Evolutionary conservation across 2,888 invertebrate genomes (phyloP), one percentile per base, ranked within the genome.

Genomic region (Pyrrhia umbra): DNA sequence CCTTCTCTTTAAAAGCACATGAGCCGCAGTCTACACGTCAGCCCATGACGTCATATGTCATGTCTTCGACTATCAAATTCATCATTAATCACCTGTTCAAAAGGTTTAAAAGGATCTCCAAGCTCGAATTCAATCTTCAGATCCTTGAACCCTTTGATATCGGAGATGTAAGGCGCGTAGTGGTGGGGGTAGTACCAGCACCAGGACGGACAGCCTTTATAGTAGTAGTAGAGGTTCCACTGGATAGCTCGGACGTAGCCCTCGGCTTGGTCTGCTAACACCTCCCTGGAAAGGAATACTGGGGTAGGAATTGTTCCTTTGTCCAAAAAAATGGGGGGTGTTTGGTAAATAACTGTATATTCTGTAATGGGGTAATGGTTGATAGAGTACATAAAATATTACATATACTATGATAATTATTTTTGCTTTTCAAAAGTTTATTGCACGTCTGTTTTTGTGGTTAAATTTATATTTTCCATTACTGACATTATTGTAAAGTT

Each of bases 161-260:
- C 99, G 2, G 99, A 99, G 78, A 99, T 97, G 88, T 97, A 99
- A 0, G 99, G 99, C 0, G 99, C 98, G 91, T 99, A 99, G 91
- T 99, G 99, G 86, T 98, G 98, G 0, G 99, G 99, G 91, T 99
- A 99, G 92, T 96, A 99, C 99, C 99, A 99, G 27, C 98, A 98
- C 99, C 99, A 99, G 0, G 99, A 99, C 52, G 97, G 97, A 45
- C 99, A 98, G 6, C 99, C 99, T 83, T 98, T 97, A 92, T 99
- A 99, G 90, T 99, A 99, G 90, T 99, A 99, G 86, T 97, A 96
- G 16, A 99, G 95, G 86, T 98, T 98, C 99, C 99, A 99, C 83
- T 99, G 99, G 50, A 99, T 96, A 0, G 99, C 99, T 40, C 97
- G 95, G 9, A 99, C 97, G 88, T 99, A 99, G 51, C 97, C 97